A percentile compares a stretch with the other conserved stretches of the same genome.
Evolutionary conservation across 1,140 invertebrate genomes (phyloP).

Genomic region (Drosophila parvula): DNA sequence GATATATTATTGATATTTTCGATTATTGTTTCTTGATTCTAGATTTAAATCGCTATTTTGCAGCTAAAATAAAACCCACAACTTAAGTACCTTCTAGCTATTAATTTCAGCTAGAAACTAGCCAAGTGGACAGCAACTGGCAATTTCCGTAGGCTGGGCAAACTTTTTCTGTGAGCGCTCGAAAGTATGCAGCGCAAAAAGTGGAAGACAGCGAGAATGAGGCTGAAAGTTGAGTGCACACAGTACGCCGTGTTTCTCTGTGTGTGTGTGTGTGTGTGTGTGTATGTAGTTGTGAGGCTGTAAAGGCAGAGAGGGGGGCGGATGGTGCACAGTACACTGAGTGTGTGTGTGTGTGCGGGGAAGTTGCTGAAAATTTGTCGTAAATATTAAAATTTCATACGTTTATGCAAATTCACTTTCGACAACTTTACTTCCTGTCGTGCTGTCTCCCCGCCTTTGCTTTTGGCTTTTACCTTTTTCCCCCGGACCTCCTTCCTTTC

Average conservation of each 20-base stretch:
- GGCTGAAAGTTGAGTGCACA: constrained; percentile 20
- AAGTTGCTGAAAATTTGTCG: constrained; percentile 72
- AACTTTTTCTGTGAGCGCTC: constrained; percentile 31
- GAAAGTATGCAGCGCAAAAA: constrained; percentile 44
- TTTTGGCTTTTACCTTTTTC: constrained; percentile 26
- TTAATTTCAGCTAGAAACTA: not conserved
- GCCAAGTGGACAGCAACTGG: not conserved
- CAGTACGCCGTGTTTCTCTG: not conserved
- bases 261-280: not conserved
- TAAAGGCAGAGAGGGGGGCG: not conserved
- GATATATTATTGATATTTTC: too few species aligned
- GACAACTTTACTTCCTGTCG: constrained; percentile 74
- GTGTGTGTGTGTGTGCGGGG: not conserved
- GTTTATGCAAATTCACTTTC: constrained; percentile 80
- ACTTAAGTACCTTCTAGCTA: not conserved
- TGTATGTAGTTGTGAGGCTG: constrained; percentile 1
- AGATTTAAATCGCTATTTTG: too few species aligned
- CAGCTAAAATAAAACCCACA: not conserved
- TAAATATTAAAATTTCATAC: constrained; percentile 82
- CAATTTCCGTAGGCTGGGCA: constrained; percentile 18
- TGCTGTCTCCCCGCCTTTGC: constrained; percentile 2
- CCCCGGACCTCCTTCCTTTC: not conserved
- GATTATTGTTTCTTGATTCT: too few species aligned
- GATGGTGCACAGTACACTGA: not conserved
- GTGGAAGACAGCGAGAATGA: not conserved